Base-by-base conservation (phyloP, 2,888 invertebrate species). In the Vesta saturnalis region DNA sequence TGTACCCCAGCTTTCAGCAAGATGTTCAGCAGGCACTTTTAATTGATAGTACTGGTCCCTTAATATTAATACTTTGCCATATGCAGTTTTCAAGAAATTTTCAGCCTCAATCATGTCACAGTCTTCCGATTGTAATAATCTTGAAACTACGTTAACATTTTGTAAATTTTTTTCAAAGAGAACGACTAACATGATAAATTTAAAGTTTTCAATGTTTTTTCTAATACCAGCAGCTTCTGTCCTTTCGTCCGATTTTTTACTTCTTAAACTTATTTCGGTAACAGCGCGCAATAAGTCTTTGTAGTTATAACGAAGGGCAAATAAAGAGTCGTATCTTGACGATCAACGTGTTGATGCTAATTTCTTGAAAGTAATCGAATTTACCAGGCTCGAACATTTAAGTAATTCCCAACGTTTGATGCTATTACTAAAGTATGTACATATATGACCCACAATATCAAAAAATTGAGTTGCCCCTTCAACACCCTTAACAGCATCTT, bases 381-480 rank as follows among this genome's bases (percentile, higher is more conserved):
- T 30, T 43, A n/a, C 0, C 12, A 4, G 1, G 2, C 43, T 8
- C 5, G 8, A 4, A 1, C n/a, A n/a, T n/a, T 43, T 21, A 10
- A 59, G 6, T 21, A 23, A 21, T 19, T 22, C 46, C 55, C 60
- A 67, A 23, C 61, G 49, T 49, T 57, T 58, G 14, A 67, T 62
- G 18, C 61, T 67, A 35, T 23, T 47, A 30, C 62, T 35, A 63
- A 62, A 67, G 62, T 46, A 57, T 23, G 8, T 52, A 23, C 62
- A 62, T 30, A 61, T 19, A 39, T 55, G 35, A 18, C 56, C n/a
- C 15, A 67, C 15, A 59, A 18, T 63, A 15, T 58, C 59, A 59
- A 68, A 68, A 55, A 68, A 63, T 46, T 46, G 52, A n/a, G 52
- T 14, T n/a, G 59, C 55, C 58, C 64, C 60, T 35, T 12, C 15